Conservation (phyloP, 2,113 vertebrate species). For the Plotosus lineatus region DNA sequence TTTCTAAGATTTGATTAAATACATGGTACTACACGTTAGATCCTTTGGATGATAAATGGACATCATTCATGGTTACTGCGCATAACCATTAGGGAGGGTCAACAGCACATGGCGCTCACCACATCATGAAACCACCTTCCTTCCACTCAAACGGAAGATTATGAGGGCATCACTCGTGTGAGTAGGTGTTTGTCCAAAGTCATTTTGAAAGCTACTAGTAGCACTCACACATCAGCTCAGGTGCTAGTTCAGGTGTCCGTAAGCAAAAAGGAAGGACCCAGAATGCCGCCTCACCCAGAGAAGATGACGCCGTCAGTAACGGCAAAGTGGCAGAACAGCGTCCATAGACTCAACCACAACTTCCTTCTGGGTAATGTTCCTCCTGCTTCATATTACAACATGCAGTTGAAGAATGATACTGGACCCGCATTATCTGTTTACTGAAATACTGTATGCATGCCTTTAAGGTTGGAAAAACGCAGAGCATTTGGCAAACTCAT, state of each 20-base stretch:
- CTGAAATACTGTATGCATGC: slow-evolving; percentile 17
- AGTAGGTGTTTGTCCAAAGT: slow-evolving; percentile 67
- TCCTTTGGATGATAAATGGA: slow-evolving; percentile 47
- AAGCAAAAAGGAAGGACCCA: slow-evolving; percentile 63
- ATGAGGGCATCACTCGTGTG: slow-evolving; percentile 68
- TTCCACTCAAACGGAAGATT: slow-evolving; percentile 71
- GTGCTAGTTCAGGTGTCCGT: slow-evolving; percentile 68
- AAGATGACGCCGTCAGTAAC: slow-evolving; percentile 66
- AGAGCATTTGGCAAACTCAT: too few species aligned
- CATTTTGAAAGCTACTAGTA: slow-evolving; percentile 66
- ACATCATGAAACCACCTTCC: slow-evolving; percentile 46
- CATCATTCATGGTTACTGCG: slow-evolving; percentile 65
- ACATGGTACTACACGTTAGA: background rate
- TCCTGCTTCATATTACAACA: slow-evolving; percentile 72
- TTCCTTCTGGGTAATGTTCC: slow-evolving; percentile 66
- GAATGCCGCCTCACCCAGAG: slow-evolving; percentile 67
- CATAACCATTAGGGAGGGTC: slow-evolving; percentile 54
- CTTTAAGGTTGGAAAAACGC: too few species aligned
- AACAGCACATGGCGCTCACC: slow-evolving; percentile 56
- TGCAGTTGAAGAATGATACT: slow-evolving; percentile 65
- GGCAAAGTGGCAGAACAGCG: slow-evolving; percentile 63
- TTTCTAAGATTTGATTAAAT: background rate
- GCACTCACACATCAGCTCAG: slow-evolving; percentile 61
- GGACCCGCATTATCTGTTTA: slow-evolving; percentile 50
- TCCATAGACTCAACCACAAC: slow-evolving; percentile 50